Conservation (phyloP, 2,888 invertebrate genomes). For the Timandra comae region DNA sequence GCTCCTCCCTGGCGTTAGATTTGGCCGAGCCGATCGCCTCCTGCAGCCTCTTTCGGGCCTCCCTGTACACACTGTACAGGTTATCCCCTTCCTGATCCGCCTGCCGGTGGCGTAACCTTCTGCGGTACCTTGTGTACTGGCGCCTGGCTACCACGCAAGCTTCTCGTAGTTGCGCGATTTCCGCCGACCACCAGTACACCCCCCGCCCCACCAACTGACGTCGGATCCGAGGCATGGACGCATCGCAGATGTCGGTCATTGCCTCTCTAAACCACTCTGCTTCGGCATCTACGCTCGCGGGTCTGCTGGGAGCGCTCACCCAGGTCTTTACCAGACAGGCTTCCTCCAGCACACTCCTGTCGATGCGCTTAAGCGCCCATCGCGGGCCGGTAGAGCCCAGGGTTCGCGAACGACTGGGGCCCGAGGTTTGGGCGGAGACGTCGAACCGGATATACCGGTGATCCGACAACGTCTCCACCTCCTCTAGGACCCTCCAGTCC, state of each 20-base stretch:
- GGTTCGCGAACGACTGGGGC: too few species aligned
- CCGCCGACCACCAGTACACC: slow-evolving; percentile 4
- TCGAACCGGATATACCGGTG: slow-evolving; percentile 3
- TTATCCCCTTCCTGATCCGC: too few species aligned
- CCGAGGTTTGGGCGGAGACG: background rate
- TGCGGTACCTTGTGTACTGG: too few species aligned
- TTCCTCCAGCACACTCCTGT: slow-evolving; percentile 7
- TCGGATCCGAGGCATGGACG: background rate
- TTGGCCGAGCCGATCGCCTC: too few species aligned
- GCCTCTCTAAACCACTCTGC: background rate
- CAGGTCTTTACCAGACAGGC: slow-evolving; percentile 12
- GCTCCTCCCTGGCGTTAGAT: too few species aligned
- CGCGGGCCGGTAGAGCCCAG: slow-evolving; percentile 1
- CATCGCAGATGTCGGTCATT: slow-evolving; percentile 1
- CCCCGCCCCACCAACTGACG: background rate
- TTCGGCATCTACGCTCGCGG: background rate
- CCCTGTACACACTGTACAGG: too few species aligned
- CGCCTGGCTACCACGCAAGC: background rate
- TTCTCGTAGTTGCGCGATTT: slow-evolving; percentile 1
- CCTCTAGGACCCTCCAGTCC: slow-evolving; percentile 2
- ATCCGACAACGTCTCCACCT: slow-evolving; percentile 2
- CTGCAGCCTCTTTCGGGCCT: too few species aligned
- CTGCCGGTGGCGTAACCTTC: too few species aligned
- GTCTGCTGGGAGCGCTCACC: background rate
- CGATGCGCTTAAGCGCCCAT: slow-evolving; percentile 9